Percentiles rank a stretch among this genome's conserved stretches.
These are phyloP conservation scores for Lota lota DNA, from an alignment of 2,113 vertebrate species.

Conservation along the genomic window DNA sequence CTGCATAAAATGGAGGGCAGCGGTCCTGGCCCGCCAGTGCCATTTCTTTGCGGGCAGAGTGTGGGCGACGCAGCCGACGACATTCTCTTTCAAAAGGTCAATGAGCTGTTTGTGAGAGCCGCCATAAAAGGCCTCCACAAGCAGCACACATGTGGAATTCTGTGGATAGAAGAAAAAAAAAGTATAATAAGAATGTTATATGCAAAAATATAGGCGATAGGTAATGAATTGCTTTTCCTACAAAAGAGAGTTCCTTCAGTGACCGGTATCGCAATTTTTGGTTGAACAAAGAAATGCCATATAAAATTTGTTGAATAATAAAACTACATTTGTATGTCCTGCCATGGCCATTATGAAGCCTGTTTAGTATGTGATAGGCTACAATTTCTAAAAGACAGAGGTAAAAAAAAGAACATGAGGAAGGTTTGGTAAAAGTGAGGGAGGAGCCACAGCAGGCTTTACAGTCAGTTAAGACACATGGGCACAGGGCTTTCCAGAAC, in stretches of 20 bases:
- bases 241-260: too few species aligned
- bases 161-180: constrained; percentile 7
- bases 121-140: constrained; percentile 91
- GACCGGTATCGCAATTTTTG: too few species aligned
- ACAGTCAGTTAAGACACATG: neutral
- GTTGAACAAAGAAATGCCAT: constrained; percentile 1
- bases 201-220: too few species aligned
- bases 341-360: constrained; percentile 7
- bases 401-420: neutral
- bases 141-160: constrained; percentile 75
- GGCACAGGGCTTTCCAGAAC: constrained; percentile 1
- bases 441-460: neutral
- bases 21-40: constrained; percentile 91
- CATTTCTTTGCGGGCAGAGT: constrained; percentile 93
- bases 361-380: neutral
- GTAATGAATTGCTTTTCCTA: too few species aligned
- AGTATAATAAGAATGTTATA: neutral
- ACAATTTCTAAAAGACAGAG: neutral
- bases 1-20: constrained; percentile 89
- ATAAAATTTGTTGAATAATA: constrained; percentile 5
- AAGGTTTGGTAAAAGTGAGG: neutral
- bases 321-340: neutral
- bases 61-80: constrained; percentile 72
- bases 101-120: constrained; percentile 94
- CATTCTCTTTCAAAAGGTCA: constrained; percentile 82